Conservation (phyloP, 2,888 invertebrate genomes). For the Drosophila pseudotakahashii region DNA sequence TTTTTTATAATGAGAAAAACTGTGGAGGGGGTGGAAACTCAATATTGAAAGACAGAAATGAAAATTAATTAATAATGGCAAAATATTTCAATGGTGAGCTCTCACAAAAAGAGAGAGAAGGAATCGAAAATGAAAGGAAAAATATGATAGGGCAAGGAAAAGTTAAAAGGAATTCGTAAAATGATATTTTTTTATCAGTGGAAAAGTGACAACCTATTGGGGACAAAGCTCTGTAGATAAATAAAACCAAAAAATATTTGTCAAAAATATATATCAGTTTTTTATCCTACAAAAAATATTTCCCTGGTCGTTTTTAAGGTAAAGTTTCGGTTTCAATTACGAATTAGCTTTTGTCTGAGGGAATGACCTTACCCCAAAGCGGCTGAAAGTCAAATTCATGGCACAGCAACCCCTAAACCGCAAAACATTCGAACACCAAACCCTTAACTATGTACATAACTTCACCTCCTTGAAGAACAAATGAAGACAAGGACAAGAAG, state of each 20-base stretch:
- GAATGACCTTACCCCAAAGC: slow-evolving; percentile 18
- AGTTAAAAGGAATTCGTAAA: background rate
- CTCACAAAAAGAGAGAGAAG: slow-evolving; percentile 3
- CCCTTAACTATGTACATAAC: background rate
- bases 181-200: background rate
- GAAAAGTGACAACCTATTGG: background rate
- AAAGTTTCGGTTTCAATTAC: slow-evolving; percentile 5
- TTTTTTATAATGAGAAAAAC: slow-evolving; percentile 28
- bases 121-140: slow-evolving; percentile 24
- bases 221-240: too few relatives aligned
- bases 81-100: slow-evolving; percentile 28
- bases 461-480: background rate
- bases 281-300: too few relatives aligned
- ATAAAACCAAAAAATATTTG: too few relatives aligned
- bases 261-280: too few relatives aligned
- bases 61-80: slow-evolving; percentile 50
- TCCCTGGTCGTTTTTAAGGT: background rate
- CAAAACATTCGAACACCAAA: slow-evolving; percentile 5
- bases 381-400: slow-evolving; percentile 25
- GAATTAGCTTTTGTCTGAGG: slow-evolving; percentile 10
- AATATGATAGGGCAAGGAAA: slow-evolving; percentile 1
- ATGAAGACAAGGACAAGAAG: slow-evolving; percentile 4
- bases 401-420: slow-evolving; percentile 24
- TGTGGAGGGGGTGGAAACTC: slow-evolving; percentile 14
- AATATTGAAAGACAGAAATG: slow-evolving; percentile 42